These are phyloP conservation scores for Rhopilema esculentum DNA, from an alignment of 30 jellyfish, hydroid and myxozoan species.

Conservation along the genomic window DNA sequence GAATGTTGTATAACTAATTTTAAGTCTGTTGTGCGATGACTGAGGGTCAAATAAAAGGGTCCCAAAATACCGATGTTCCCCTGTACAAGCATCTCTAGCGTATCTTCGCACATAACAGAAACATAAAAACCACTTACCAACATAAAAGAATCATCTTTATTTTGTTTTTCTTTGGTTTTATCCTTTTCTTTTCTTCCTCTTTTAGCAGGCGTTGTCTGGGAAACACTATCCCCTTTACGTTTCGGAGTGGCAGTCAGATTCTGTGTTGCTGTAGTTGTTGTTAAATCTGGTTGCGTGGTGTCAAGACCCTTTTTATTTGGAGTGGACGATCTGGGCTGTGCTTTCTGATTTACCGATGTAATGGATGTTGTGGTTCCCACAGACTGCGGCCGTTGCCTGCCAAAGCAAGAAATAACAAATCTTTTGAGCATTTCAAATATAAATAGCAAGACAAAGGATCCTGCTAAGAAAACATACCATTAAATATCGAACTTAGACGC, in stretches of 20 bases:
- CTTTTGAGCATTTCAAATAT: too few relatives aligned
- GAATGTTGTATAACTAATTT: too few relatives aligned
- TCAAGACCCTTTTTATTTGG: constrained; percentile 18
- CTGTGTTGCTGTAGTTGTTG: constrained; percentile 33
- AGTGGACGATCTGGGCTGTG: background rate
- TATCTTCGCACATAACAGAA: too few relatives aligned
- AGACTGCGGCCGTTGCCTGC: constrained; percentile 15
- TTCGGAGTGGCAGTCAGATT: constrained; percentile 36
- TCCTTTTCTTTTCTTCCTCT: constrained; percentile 80
- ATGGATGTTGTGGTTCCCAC: background rate
- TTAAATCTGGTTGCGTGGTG: background rate
- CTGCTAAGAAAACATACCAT: too few relatives aligned
- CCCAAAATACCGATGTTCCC: too few relatives aligned
- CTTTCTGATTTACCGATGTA: constrained; percentile 17
- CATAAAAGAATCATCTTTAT: constrained; percentile 35
- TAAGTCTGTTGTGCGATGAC: too few relatives aligned
- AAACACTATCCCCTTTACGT: constrained; percentile 57
- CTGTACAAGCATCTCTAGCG: too few relatives aligned
- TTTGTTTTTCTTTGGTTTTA: constrained; percentile 58
- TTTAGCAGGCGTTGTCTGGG: constrained; percentile 58
- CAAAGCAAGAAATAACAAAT: too few relatives aligned
- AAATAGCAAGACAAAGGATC: too few relatives aligned
- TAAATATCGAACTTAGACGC: too few relatives aligned
- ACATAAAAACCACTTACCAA: constrained; percentile 49
- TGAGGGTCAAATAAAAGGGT: too few relatives aligned